These are phyloP conservation scores for Lasioglossum oenotherae DNA, from an alignment of 2,888 invertebrate genomes.

Conservation along the genomic window DNA sequence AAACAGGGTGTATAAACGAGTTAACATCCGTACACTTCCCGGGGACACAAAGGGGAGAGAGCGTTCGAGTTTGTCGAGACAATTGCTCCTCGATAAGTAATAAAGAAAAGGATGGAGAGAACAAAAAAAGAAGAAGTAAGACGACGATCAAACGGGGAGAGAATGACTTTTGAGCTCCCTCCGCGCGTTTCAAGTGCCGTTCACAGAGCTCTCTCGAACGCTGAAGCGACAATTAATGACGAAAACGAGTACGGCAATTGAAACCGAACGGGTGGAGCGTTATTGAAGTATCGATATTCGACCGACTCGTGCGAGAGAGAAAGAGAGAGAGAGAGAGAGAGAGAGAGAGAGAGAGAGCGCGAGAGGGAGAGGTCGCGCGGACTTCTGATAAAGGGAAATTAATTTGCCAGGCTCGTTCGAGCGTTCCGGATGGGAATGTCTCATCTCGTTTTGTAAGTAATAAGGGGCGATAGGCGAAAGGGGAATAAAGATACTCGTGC, in stretches of 20 bases:
- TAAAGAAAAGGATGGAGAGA: conserved; percentile 3
- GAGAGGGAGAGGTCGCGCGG: not conserved
- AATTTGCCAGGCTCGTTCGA: conserved; percentile 29
- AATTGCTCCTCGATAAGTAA: conserved; percentile 39
- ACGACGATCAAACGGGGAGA: conserved; percentile 37
- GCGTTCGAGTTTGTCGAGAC: conserved; percentile 37
- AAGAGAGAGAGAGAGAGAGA: not conserved
- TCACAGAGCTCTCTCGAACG: conserved; percentile 33
- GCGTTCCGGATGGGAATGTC: not conserved
- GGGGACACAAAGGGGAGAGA: not conserved
- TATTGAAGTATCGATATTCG: conserved; percentile 47
- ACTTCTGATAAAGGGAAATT: conserved; percentile 52
- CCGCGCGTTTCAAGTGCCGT: conserved; percentile 40
- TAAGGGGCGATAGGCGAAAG: not conserved
- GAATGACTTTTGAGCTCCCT: conserved; percentile 19
- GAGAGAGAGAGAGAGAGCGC: not conserved
- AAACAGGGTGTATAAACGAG: not conserved
- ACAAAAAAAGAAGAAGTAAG: not conserved
- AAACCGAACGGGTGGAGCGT: conserved; percentile 26
- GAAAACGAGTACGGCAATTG: conserved; percentile 36
- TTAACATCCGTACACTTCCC: not conserved
- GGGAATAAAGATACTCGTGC: conserved; percentile 5
- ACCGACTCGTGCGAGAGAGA: not conserved
- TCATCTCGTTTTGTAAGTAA: conserved; percentile 8
- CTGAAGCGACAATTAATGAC: conserved; percentile 47